phyloP scores from a whole-genome alignment of 2,113 vertebrate genomes.

The Muntiacus muntjak region DNA sequence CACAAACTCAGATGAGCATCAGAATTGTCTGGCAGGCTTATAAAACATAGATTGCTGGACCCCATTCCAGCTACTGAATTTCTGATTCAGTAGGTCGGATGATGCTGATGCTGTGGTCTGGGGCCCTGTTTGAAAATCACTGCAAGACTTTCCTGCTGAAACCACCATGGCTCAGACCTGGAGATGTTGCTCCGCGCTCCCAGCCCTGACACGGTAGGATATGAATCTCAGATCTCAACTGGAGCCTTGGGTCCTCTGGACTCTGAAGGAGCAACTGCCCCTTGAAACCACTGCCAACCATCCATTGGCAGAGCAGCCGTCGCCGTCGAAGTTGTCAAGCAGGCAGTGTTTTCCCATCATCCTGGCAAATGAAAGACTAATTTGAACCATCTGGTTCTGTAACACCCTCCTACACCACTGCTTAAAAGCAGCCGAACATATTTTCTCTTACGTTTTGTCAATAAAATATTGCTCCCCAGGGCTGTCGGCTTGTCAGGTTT shows the following conservation, averaged over 20 bases:
- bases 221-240: not conserved
- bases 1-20: not conserved
- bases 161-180: not conserved
- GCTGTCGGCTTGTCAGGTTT: slow-evolving; percentile 15
- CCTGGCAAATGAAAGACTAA: slow-evolving; percentile 66
- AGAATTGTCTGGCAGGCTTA: not conserved
- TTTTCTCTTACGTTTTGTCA: slow-evolving; percentile 54
- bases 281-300: not conserved
- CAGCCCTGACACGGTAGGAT: accelerated
- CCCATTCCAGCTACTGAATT: not conserved
- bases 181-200: not conserved
- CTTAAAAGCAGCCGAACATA: slow-evolving; percentile 41
- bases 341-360: not conserved
- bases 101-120: too few relatives aligned
- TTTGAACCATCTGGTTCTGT: slow-evolving; percentile 61
- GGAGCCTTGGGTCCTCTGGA: too few relatives aligned
- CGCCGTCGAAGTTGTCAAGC: not conserved
- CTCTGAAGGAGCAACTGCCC: not conserved
- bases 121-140: not conserved
- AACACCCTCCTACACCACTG: slow-evolving; percentile 64
- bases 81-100: not conserved
- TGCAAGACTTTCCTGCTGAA: not conserved
- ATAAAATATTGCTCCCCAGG: slow-evolving; percentile 58
- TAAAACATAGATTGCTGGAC: not conserved
- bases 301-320: not conserved